Base-by-base conservation (phyloP, 2,888 invertebrate genomes). In the Ectobius pallidus region DNA sequence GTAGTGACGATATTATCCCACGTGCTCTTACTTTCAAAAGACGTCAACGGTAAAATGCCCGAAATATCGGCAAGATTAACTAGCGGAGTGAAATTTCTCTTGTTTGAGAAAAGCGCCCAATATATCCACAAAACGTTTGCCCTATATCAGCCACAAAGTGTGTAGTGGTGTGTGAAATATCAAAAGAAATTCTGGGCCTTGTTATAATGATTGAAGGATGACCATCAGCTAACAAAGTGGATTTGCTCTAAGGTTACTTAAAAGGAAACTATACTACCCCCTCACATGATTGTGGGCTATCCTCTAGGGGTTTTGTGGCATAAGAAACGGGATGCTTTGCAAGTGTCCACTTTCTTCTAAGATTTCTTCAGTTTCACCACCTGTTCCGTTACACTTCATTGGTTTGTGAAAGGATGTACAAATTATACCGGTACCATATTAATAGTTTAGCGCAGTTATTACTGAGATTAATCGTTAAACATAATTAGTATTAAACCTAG, bases 171-270 rank as follows among this genome's bases (percentile, higher is more conserved):
- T n/a, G 58, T 58, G n/a, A 58, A 58, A 58, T 58, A 14, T 25
- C 34, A 34, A 34, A 58, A n/a, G 30, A 25, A 58, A 27, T 30
- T 30, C 16, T n/a, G 58, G 3, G 6, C 30, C 58, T 30, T 25
- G 27, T 14, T 44, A 44, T 65, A 65, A 65, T 65, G 65, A 65
- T 44, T 65, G 65, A 42, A 42, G 44, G 46, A 65, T 65, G 65
- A 65, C 65, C 46, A 65, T 58, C 58, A 58, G 27, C 58, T 58
- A 30, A 30, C 30, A 58, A 58, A 58, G 58, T 58, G 58, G 58
- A 58, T 58, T 30, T 58, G 30, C 30, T 30, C 58, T 22, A 58
- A n/a, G 16, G n/a, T 46, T n/a, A 46, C 46, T 46, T 46, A 46
- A 46, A 58, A 30, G 30, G 30, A 30, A 58, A 32, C 58, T 14